A percentile compares a stretch with the other conserved stretches of the same genome.
Evolutionary conservation across 2,797 vertebrate species (phyloP).

Genomic region (Fistularia commersonii): DNA sequence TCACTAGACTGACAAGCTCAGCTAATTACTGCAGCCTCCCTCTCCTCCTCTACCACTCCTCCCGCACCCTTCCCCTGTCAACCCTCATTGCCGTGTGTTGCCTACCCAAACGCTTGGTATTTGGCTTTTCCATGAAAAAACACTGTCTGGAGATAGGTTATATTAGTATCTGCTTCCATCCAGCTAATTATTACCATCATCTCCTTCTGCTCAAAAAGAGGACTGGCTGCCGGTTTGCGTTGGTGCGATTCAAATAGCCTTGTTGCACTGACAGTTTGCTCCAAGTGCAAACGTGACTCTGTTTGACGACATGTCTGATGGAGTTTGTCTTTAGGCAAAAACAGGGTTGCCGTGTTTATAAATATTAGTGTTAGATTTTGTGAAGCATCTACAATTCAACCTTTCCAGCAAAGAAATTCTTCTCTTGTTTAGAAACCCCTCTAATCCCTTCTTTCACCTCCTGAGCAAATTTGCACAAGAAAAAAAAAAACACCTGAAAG

Average conservation of each 20-base stretch:
- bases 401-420: constrained; percentile 9
- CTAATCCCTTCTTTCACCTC: too few relatives aligned
- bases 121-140: constrained; percentile 34
- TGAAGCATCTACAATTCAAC: constrained; percentile 7
- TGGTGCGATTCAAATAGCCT: constrained; percentile 15
- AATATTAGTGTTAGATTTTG: constrained; percentile 1
- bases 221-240: constrained; percentile 33
- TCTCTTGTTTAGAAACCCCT: background rate
- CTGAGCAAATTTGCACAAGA: too few relatives aligned
- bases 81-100: constrained; percentile 23
- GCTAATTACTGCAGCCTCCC: constrained; percentile 51
- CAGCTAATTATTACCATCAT: constrained; percentile 57
- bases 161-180: constrained; percentile 30
- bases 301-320: constrained; percentile 25
- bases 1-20: constrained; percentile 61
- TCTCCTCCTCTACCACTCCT: constrained; percentile 17
- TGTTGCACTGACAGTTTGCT: constrained; percentile 8
- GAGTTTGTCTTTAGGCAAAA: constrained; percentile 17
- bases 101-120: constrained; percentile 31
- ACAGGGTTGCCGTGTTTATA: constrained; percentile 8
- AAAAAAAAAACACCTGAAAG: too few relatives aligned
- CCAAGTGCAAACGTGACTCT: constrained; percentile 6
- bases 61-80: constrained; percentile 25
- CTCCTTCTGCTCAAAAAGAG: constrained; percentile 22
- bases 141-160: constrained; percentile 38